These are phyloP conservation scores for Sorex fumeus DNA, from an alignment of 2,113 vertebrate species.

Conservation along the genomic window DNA sequence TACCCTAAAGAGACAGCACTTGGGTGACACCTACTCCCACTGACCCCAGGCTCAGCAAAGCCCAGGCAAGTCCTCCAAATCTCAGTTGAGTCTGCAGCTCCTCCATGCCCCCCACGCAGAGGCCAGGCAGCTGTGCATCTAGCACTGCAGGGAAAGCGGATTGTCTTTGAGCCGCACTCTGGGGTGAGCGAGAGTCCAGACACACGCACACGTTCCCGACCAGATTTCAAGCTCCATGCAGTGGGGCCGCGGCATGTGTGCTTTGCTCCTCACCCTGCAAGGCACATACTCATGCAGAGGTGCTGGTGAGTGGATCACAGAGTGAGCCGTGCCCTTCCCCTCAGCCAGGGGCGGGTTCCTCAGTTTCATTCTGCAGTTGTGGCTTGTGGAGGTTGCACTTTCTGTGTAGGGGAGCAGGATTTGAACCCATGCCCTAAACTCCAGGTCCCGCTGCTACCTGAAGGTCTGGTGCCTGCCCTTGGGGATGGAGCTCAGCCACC, in stretches of 20 bases:
- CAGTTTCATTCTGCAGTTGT: background rate
- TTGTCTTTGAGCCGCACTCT: constrained; percentile 23
- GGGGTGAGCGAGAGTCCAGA: constrained; percentile 48
- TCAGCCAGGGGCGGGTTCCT: background rate
- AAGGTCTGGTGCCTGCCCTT: too few relatives aligned
- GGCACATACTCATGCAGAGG: background rate
- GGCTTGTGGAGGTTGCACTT: background rate
- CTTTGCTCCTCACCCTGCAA: background rate
- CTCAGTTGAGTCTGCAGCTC: too few relatives aligned
- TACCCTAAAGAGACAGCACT: too few relatives aligned
- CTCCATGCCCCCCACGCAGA: too few relatives aligned
- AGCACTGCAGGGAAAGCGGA: constrained; percentile 50
- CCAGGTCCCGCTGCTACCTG: background rate
- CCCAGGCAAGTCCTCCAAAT: background rate
- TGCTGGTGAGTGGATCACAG: background rate
- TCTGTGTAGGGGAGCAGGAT: background rate
- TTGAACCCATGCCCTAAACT: background rate
- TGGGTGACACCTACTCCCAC: too few relatives aligned
- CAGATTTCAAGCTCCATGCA: background rate
- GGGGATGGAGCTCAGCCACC: too few relatives aligned
- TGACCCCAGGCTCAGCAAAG: background rate
- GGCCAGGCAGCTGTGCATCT: constrained; percentile 17
- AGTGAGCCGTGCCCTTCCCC: background rate
- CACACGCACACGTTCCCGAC: background rate
- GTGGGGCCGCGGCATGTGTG: background rate